Base-by-base conservation (phyloP, 2,888 invertebrate species). In the Acanthosepion pharaonis region DNA sequence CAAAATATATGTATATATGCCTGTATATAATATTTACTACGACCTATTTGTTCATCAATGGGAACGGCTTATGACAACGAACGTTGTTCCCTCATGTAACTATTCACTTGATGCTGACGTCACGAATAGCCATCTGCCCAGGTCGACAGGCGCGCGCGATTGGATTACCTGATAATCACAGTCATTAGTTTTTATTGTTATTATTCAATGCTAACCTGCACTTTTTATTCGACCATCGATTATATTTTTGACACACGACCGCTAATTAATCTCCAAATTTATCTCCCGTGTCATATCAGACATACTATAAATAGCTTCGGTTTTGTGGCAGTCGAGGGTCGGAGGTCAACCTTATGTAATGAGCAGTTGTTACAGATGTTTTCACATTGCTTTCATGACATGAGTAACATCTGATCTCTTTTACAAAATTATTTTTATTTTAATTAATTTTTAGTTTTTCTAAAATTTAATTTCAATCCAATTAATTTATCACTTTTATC, bases 1-100 rank as follows among this genome's bases (percentile, higher is more conserved):
- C 15, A 92, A 25, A 33, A 78, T 11, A 78, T n/a, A 78, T n/a
- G 33, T 18, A 11, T n/a, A 78, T 78, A n/a, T 9, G 18, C 25
- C 23, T 64, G 25, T 64, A 64, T 23, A 25, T 33, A 78, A 11
- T 6, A 9, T 78, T 28, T 78, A n/a, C 78, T 78, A 78, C 78
- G 78, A 78, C 78, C n/a, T 33, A 78, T 78, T 78, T n/a, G 78
- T 78, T 78, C 78, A 78, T 78, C n/a, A 78, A 78, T 78, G 78
- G n/a, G n/a, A 78, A 78, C n/a, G n/a, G 78, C 78, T 78, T 78
- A n/a, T 78, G n/a, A 78, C 78, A n/a, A n/a, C 78, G n/a, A 78
- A 59, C 20, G 20, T 59, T 59, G 23, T 59, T 59, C 59, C 18
- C n/a, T 78, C n/a, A 15, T 78, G 78, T 78, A 78, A 59, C 78